Conservation (phyloP, 2,113 vertebrate genomes). For the Hiodon tergisus region DNA sequence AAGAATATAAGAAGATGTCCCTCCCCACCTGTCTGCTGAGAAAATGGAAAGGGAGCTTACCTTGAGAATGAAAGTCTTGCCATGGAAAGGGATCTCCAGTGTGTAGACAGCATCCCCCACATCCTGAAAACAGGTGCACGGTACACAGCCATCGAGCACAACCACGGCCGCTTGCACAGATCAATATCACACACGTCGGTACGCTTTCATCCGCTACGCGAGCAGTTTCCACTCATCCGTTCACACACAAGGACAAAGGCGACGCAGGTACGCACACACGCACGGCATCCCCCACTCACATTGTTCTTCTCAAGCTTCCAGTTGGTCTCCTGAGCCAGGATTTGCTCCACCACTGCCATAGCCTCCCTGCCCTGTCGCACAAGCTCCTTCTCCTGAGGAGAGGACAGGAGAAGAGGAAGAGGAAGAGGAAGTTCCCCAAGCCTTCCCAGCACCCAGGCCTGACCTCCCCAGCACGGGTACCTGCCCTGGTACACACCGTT, state of each 20-base stretch:
- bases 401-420: not conserved
- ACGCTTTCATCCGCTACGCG: not conserved
- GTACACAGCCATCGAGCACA: not conserved
- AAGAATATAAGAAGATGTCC: too few species aligned
- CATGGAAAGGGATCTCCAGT: conserved; percentile 85
- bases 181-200: not conserved
- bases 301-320: conserved; percentile 93
- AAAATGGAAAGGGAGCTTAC: conserved; percentile 51
- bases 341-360: conserved; percentile 84
- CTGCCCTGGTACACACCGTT: too few species aligned
- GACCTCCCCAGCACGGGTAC: too few species aligned
- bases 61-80: conserved; percentile 95
- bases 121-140: conserved; percentile 60
- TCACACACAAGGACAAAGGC: not conserved
- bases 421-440: not conserved
- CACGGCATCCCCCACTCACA: conserved; percentile 56
- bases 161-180: too few species aligned
- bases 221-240: too few species aligned
- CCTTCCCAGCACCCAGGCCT: too few species aligned
- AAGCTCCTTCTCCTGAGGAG: conserved; percentile 79
- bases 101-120: conserved; percentile 84
- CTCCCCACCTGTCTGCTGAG: not conserved
- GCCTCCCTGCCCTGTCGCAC: conserved; percentile 81
- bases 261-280: not conserved
- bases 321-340: conserved; percentile 86